A percentile compares a stretch with the other conserved stretches of the same genome.
Conservation (phyloP, 2,113 vertebrate species). For the Vidua macroura region DNA sequence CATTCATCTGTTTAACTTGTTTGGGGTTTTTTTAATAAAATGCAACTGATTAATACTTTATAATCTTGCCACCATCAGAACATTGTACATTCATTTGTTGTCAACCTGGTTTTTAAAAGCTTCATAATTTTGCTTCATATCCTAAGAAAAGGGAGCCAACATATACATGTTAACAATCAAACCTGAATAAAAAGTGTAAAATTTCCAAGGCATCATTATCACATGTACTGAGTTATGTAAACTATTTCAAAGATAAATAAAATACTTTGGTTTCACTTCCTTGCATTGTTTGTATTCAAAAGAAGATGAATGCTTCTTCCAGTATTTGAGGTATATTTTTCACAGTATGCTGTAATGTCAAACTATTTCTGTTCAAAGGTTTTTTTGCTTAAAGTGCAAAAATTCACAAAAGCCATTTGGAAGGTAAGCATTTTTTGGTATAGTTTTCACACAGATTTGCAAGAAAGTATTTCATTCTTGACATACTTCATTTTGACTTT, state of each 20-base stretch:
- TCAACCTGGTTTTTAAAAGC: neutral
- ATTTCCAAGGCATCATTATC: neutral
- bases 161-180: neutral
- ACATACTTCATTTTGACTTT: neutral
- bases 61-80: neutral
- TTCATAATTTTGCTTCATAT: neutral
- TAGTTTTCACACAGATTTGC: neutral
- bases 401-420: slow-evolving; percentile 18
- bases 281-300: neutral
- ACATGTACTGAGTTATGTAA: neutral
- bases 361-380: slow-evolving; percentile 24
- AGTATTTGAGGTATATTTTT: slow-evolving; percentile 53
- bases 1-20: neutral
- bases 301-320: slow-evolving; percentile 19
- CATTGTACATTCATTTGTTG: neutral
- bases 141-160: neutral
- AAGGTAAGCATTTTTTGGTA: neutral
- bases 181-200: neutral
- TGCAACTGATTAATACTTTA: neutral
- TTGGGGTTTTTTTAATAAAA: neutral
- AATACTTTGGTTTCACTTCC: slow-evolving; percentile 3
- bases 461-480: neutral
- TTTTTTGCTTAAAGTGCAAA: slow-evolving; percentile 65
- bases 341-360: slow-evolving; percentile 6
- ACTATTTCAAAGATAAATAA: slow-evolving; percentile 21